Base-by-base conservation (phyloP, 2,113 vertebrate genomes). In the Urocolius indicus region DNA sequence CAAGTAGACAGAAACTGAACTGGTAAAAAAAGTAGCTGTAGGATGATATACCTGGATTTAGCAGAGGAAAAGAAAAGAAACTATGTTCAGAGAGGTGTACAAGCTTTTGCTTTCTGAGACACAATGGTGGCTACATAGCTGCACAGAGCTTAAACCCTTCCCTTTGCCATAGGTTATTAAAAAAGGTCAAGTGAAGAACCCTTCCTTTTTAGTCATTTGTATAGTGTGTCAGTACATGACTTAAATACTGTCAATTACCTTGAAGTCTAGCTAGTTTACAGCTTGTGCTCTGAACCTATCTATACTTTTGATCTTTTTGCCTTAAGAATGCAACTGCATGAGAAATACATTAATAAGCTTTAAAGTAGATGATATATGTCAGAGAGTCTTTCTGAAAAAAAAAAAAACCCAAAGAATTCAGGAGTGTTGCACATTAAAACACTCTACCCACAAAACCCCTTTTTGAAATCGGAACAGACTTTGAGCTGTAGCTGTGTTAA, bases 261-360 rank as follows among this genome's bases (percentile, higher is more conserved):
- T 88, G 63, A 93, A 95, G 80, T 80, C 26, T 77, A 85, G 21
- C 67, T 55, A 43, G 38, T 77, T 95, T 93, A 88, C 26, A 62
- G 61, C 34, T 49, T 71, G 46, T 80, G 87, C 55, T 95, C 81
- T 85, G 89, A 91, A 91, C 36, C 46, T 68, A 15, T 62, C 61
- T 61, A 66, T 89, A 29, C 46, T 93, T 97, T 95, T 97, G 91
- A 95, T 95, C 91, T 94, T 94, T 87, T 48, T 93, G 74, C 89
- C 84, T 85, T 86, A 85, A 96, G 67, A 96, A 91, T 86, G 87
- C 45, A 84, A 75, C 75, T 67, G 57, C 61, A 78, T 84, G 84
- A 87, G 89, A 91, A 95, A 69, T 55, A 76, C 46, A 54, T 79
- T 87, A 90, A 94, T 72, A 73, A 87, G 89, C 71, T 91, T 87